Base-by-base conservation (phyloP, 2,888 invertebrate genomes). In the Acheta domesticus region DNA sequence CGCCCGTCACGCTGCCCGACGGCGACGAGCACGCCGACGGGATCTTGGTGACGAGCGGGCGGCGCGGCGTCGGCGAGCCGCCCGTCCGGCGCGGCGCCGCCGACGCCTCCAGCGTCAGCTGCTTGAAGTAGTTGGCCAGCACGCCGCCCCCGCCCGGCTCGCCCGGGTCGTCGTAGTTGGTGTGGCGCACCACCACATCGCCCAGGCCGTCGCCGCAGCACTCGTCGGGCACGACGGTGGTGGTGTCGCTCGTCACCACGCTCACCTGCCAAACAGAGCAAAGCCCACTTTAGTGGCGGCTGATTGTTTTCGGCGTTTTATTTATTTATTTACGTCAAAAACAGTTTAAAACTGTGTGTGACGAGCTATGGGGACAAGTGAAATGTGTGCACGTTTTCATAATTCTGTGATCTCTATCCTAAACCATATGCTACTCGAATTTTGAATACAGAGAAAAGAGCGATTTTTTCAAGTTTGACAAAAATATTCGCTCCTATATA, bases 181-280 rank as follows among this genome's bases (percentile, higher is more conserved):
- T 91, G 84, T 92, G 91, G 80, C 91, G 89, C 84, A 92, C 92
- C 82, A 90, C 89, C 83, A 92, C 76, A 14, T 48, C 76, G 76
- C 36, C 76, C 19, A n/a, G 14, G 19, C 62, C 90, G 86, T 91
- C 90, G 84, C 88, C 83, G 80, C 86, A 86, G 81, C 86, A 85
- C 80, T 77, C 79, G 74, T 77, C 78, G 19, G 89, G 90, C 86
- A 93, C 90, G 84, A 93, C 88, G 85, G 91, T 92, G 85, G 93
- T 93, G 85, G 93, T 93, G 86, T 93, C 93, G 84, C 91, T 91
- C 85, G 93, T 92, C 86, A 93, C 91, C 84, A 93, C 92, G 88
- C 92, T 93, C 85, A 93, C 93, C 86, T 89, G 76, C 49, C 11
- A 5, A 36, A 62, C 62, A 62, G 1, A 62, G 62, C 36, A 36